These are phyloP conservation scores for Prunella strophiata DNA, from an alignment of 2,797 vertebrate species.

Conservation along the genomic window DNA sequence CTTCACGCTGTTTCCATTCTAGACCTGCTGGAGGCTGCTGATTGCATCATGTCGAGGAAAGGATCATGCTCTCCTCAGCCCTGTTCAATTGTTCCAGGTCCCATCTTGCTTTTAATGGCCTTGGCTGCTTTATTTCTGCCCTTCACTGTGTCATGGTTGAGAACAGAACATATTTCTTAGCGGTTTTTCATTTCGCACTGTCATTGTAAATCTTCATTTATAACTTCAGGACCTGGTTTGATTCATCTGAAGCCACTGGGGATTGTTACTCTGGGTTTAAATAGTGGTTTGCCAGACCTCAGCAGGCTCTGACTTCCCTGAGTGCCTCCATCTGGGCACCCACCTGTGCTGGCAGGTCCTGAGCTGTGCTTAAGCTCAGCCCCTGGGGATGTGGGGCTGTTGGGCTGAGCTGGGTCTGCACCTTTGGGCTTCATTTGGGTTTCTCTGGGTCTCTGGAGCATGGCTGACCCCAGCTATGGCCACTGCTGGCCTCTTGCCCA, in stretches of 20 bases:
- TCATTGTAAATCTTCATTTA: background rate
- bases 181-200: background rate
- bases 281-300: background rate
- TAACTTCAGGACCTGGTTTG: background rate
- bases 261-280: background rate
- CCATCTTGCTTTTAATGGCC: background rate
- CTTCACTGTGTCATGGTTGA: background rate
- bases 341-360: background rate
- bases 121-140: background rate
- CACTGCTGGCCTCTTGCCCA: background rate
- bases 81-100: background rate
- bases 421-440: background rate
- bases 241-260: background rate
- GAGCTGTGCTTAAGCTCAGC: background rate
- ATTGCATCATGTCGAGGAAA: conserved; percentile 18
- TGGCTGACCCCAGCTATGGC: background rate
- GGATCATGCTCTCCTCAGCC: background rate
- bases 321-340: background rate
- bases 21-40: conserved; percentile 5
- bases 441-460: background rate
- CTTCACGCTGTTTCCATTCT: conserved; percentile 31
- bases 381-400: background rate
- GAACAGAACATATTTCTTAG: background rate
- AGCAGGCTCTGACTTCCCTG: background rate
- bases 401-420: background rate